Percentiles rank a stretch among this genome's conserved stretches.
These are phyloP conservation scores for Seriola aureovittata DNA, from an alignment of 2,113 vertebrate species.

Conservation along the genomic window DNA sequence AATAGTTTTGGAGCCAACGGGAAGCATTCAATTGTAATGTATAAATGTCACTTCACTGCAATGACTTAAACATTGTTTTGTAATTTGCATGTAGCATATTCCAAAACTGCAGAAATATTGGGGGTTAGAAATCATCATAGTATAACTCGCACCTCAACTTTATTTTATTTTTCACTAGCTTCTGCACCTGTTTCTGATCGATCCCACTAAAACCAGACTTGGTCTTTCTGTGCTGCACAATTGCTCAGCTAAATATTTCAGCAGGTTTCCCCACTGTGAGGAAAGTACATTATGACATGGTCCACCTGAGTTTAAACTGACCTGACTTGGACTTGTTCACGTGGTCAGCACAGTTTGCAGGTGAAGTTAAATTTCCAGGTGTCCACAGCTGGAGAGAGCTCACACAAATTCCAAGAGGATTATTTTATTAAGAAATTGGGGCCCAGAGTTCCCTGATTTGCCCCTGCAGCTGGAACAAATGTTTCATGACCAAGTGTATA, in stretches of 20 bases:
- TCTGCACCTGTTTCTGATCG: background rate
- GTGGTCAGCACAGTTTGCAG: slow-evolving; percentile 41
- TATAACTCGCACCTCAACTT: background rate
- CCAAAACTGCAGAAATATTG: background rate
- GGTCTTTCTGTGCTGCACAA: background rate
- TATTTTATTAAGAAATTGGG: slow-evolving; percentile 73
- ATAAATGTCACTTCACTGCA: background rate
- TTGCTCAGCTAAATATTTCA: background rate
- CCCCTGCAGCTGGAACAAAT: slow-evolving; percentile 62
- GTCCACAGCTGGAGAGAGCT: slow-evolving; percentile 75
- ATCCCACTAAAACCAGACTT: background rate
- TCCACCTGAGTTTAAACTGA: slow-evolving; percentile 21
- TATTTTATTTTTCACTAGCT: background rate
- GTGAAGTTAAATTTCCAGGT: slow-evolving; percentile 70
- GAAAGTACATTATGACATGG: slow-evolving; percentile 10
- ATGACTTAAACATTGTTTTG: background rate
- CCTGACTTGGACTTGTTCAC: slow-evolving; percentile 16
- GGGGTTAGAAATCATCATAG: background rate
- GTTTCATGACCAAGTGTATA: slow-evolving; percentile 40
- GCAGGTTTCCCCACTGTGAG: slow-evolving; percentile 13
- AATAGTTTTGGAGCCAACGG: background rate
- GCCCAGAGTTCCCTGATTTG: slow-evolving; percentile 33
- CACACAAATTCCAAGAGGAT: slow-evolving; percentile 74
- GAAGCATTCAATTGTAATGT: background rate
- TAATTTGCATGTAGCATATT: background rate